Percentiles rank a stretch among this genome's conserved stretches.
phyloP scores from a whole-genome alignment of 2,888 invertebrate species.

The Netelia fuscicornis region DNA sequence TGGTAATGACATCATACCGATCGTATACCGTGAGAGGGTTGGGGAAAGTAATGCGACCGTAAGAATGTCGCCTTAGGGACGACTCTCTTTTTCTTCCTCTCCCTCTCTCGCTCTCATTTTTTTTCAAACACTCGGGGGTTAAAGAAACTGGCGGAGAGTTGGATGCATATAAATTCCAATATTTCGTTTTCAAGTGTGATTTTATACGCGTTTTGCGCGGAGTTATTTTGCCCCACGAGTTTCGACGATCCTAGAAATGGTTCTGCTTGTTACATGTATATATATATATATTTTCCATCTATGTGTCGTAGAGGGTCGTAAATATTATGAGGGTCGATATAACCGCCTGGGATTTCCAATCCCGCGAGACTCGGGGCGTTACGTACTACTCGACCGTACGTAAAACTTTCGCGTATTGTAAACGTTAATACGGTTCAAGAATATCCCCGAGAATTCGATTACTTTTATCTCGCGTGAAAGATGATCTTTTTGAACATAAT shows the following conservation, averaged over 20 bases:
- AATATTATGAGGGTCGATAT: constrained; percentile 83
- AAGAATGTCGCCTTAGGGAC: constrained; percentile 74
- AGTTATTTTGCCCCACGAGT: constrained; percentile 68
- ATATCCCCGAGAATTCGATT: constrained; percentile 49
- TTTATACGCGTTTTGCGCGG: constrained; percentile 80
- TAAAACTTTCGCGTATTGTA: constrained; percentile 54
- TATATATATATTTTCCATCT: constrained; percentile 6
- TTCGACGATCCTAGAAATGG: constrained; percentile 32
- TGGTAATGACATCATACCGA: constrained; percentile 63
- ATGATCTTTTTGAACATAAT: constrained; percentile 8
- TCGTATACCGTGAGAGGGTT: constrained; percentile 59
- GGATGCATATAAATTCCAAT: constrained; percentile 79
- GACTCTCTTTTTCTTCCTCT: constrained; percentile 43
- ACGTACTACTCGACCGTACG: constrained; percentile 50
- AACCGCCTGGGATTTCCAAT: constrained; percentile 81
- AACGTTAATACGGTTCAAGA: constrained; percentile 11
- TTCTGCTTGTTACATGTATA: background rate
- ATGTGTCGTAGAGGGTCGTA: constrained; percentile 76
- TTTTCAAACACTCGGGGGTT: constrained; percentile 15
- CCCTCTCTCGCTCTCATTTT: background rate
- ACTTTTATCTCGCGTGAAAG: constrained; percentile 12
- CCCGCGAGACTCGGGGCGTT: constrained; percentile 71
- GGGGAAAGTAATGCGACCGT: constrained; percentile 55
- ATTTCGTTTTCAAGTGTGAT: constrained; percentile 81
- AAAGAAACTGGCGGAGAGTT: constrained; percentile 14